A percentile compares a stretch with the other conserved stretches of the same genome.
These are phyloP conservation scores for Heterocephalus glaber DNA, from an alignment of 2,113 vertebrate genomes.

Conservation along the genomic window DNA sequence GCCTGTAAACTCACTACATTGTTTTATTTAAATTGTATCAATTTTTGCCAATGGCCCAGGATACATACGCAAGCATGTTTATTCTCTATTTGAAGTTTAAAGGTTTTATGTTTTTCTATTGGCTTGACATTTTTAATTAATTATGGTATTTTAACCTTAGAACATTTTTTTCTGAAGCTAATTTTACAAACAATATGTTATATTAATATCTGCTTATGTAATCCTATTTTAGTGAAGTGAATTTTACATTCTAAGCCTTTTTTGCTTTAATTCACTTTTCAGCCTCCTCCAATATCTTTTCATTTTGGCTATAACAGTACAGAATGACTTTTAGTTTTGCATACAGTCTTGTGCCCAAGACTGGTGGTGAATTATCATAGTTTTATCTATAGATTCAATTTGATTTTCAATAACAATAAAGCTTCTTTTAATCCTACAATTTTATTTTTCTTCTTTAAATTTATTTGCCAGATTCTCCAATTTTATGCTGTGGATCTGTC, in stretches of 20 bases:
- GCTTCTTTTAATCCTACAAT: background rate
- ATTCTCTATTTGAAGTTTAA: background rate
- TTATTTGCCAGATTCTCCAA: background rate
- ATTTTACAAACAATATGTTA: background rate
- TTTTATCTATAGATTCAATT: slow-evolving; percentile 10
- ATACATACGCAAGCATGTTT: background rate
- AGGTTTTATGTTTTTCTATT: background rate
- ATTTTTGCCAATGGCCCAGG: background rate
- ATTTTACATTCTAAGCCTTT: background rate
- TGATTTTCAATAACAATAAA: background rate
- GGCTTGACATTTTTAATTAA: background rate
- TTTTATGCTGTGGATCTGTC: background rate
- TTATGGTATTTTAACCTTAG: background rate
- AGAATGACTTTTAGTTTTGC: background rate
- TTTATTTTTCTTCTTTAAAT: background rate
- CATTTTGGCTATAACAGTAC: background rate
- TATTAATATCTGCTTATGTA: background rate
- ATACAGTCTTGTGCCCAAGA: background rate
- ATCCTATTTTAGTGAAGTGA: slow-evolving; percentile 8
- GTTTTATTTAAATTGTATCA: background rate
- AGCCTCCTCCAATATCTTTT: background rate
- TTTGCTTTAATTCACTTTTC: background rate
- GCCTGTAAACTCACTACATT: background rate
- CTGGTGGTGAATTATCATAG: background rate
- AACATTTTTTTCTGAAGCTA: background rate